Evolutionary conservation across 1,140 invertebrate genomes (phyloP).

Genomic region (Bombus soroeensis): DNA sequence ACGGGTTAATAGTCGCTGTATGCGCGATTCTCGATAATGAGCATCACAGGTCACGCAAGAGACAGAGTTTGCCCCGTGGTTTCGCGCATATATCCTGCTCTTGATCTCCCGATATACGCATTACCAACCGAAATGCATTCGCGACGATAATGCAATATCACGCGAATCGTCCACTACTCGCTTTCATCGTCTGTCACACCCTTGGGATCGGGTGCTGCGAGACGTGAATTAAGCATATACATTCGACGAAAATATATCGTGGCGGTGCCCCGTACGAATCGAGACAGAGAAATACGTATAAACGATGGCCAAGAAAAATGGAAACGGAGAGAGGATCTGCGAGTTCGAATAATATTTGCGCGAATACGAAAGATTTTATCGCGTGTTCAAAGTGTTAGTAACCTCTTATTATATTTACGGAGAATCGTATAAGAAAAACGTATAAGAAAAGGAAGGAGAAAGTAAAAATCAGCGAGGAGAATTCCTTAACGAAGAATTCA

Average conservation of each 20-base stretch:
- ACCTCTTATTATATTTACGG: neutral
- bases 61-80: neutral
- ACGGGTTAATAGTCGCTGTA: neutral
- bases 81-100: neutral
- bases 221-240: neutral
- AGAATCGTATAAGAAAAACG: neutral
- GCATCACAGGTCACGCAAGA: neutral
- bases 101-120: neutral
- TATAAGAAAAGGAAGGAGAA: no score
- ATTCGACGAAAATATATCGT: neutral
- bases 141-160: neutral
- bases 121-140: neutral
- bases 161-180: neutral
- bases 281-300: neutral
- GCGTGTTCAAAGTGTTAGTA: neutral
- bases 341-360: neutral
- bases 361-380: neutral
- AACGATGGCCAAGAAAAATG: neutral
- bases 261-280: neutral
- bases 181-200: neutral
- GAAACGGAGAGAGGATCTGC: neutral
- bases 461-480: no score
- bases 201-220: neutral
- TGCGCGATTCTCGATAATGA: neutral
- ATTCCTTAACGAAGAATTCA: neutral